phyloP scores from a whole-genome alignment of 2,888 invertebrate genomes.

The Dioctria linearis region DNA sequence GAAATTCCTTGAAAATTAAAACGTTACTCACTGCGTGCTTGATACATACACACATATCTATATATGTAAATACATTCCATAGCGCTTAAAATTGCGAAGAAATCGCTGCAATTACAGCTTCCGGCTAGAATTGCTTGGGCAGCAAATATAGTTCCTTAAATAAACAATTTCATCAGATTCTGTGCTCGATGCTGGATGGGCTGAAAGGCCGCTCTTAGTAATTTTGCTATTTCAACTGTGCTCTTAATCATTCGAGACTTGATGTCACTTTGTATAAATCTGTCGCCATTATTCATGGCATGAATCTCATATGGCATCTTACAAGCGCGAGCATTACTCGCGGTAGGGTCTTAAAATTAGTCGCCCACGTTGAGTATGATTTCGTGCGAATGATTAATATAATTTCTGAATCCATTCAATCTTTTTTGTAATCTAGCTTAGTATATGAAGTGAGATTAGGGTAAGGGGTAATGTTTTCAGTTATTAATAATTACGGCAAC shows the following conservation, averaged over 20 bases:
- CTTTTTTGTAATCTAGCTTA: no score
- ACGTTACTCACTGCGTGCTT: no score
- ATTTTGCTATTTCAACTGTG: slow-evolving; percentile 5
- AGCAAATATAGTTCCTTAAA: slow-evolving; percentile 8
- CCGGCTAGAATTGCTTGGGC: not conserved
- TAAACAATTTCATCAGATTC: not conserved
- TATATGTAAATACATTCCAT: not conserved
- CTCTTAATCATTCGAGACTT: slow-evolving; percentile 39
- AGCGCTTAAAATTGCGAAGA: not conserved
- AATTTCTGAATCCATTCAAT: no score
- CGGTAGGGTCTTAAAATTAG: not conserved
- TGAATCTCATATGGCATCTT: not conserved
- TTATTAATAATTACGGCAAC: not conserved
- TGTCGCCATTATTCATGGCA: slow-evolving; percentile 11
- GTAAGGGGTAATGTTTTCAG: not conserved
- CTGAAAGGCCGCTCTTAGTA: not conserved
- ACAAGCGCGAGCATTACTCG: not conserved
- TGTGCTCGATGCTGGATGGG: not conserved
- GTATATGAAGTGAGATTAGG: not conserved
- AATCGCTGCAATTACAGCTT: slow-evolving; percentile 28
- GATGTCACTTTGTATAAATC: slow-evolving; percentile 21
- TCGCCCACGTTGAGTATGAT: not conserved
- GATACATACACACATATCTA: no score
- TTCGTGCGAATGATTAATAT: not conserved
- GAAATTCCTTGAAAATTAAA: not conserved